Percentiles rank a stretch among this genome's conserved stretches.
Evolutionary conservation across 2,113 vertebrate species (phyloP).

Genomic region (Oncorhynchus clarkii): DNA sequence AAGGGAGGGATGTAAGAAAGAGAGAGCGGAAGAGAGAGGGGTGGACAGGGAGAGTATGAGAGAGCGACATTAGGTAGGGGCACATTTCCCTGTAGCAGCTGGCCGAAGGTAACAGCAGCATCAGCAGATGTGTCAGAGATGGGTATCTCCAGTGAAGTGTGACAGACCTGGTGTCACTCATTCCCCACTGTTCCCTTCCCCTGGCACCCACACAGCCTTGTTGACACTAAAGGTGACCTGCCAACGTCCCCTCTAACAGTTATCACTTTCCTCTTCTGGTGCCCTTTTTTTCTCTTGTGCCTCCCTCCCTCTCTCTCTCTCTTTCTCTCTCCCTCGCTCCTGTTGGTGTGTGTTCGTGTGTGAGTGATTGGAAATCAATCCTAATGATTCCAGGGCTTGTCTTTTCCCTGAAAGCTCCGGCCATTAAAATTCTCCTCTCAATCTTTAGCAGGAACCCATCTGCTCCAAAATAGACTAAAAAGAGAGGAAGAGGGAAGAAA

Average conservation of each 20-base stretch:
- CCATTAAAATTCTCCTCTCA: neutral
- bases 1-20: neutral
- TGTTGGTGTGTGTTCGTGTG: neutral
- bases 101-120: too few species aligned
- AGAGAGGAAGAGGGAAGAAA: neutral
- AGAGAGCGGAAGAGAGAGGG: neutral
- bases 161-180: too few species aligned
- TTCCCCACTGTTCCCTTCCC: too few species aligned
- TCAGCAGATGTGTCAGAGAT: too few species aligned
- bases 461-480: neutral
- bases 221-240: too few species aligned
- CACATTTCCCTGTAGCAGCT: too few species aligned
- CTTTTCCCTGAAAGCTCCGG: neutral
- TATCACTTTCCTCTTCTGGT: too few species aligned
- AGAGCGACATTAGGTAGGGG: neutral
- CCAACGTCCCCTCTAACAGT: too few species aligned
- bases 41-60: neutral
- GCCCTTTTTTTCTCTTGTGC: too few species aligned
- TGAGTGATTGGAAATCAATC: slow-evolving; percentile 20
- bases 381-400: slow-evolving; percentile 7
- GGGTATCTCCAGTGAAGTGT: too few species aligned
- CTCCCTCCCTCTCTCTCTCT: neutral
- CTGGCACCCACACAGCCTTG: too few species aligned
- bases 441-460: neutral
- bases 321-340: too few species aligned